Percentiles rank a stretch among this genome's conserved stretches.
Conservation (phyloP, 2,113 vertebrate genomes). For the Meriones unguiculatus region DNA sequence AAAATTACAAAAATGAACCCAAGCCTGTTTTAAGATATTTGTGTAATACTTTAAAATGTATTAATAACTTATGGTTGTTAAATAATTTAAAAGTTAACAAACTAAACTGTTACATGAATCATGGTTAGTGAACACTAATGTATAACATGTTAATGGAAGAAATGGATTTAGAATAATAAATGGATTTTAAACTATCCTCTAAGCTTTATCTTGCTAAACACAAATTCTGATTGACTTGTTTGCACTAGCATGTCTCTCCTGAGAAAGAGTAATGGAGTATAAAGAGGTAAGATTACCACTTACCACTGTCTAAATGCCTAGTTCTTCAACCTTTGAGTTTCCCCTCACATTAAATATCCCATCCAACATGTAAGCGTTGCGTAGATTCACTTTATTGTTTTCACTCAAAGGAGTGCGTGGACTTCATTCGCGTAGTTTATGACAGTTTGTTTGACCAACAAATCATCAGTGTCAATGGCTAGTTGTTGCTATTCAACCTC, state of each 20-base stretch:
- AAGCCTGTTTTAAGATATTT: slow-evolving; percentile 94
- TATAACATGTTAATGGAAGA: slow-evolving; percentile 94
- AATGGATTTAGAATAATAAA: slow-evolving; percentile 96
- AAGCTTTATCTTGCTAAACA: slow-evolving; percentile 98
- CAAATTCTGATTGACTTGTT: slow-evolving; percentile 97
- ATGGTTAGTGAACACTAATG: slow-evolving; percentile 95
- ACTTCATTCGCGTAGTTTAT: slow-evolving; percentile 91
- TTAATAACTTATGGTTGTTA: slow-evolving; percentile 96
- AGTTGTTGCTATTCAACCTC: slow-evolving; percentile 94
- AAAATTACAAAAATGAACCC: slow-evolving; percentile 93
- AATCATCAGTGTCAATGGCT: slow-evolving; percentile 94
- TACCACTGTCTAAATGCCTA: slow-evolving; percentile 94
- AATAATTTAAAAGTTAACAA: slow-evolving; percentile 95
- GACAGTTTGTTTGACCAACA: slow-evolving; percentile 91
- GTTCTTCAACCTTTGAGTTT: slow-evolving; percentile 92
- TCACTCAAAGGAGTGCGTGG: slow-evolving; percentile 92
- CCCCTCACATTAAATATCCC: slow-evolving; percentile 92
- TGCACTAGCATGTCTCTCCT: slow-evolving; percentile 95
- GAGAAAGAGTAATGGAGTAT: slow-evolving; percentile 97
- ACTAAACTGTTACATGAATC: slow-evolving; percentile 95
- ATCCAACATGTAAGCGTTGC: slow-evolving; percentile 93
- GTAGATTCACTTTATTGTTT: slow-evolving; percentile 93
- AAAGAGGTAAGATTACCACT: slow-evolving; percentile 98
- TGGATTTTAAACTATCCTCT: slow-evolving; percentile 96
- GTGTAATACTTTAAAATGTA: slow-evolving; percentile 94